These are phyloP conservation scores for Lepilemur ruficaudatus DNA, from an alignment of 2,797 vertebrate species.

Conservation along the genomic window DNA sequence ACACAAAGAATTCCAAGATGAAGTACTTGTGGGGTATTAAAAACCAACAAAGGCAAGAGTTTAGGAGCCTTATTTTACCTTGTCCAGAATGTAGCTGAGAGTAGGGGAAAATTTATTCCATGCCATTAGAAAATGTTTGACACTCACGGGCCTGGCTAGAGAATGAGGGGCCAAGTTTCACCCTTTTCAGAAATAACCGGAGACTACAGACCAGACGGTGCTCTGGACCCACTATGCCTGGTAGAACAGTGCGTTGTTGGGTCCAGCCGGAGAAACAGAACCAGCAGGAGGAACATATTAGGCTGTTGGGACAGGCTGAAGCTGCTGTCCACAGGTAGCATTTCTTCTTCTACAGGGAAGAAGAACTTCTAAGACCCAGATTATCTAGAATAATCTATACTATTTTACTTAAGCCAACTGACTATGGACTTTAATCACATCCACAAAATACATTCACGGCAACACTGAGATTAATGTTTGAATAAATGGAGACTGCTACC, in stretches of 20 bases:
- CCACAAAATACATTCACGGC: background rate
- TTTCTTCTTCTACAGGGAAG: background rate
- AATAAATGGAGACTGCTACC: background rate
- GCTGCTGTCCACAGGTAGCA: background rate
- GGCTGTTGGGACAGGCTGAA: background rate
- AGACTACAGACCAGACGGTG: background rate
- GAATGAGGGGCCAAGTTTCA: background rate
- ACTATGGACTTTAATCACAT: background rate
- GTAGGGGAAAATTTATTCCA: background rate
- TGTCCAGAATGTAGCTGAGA: background rate
- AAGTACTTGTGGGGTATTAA: background rate
- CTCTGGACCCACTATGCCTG: too few relatives aligned
- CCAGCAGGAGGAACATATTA: background rate
- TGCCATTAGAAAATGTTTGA: background rate
- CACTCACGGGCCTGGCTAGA: background rate
- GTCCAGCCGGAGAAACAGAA: background rate
- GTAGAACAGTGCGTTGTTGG: background rate
- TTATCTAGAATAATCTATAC: background rate
- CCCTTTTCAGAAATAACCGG: background rate
- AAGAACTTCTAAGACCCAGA: background rate
- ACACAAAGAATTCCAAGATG: background rate
- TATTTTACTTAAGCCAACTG: background rate
- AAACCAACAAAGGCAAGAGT: background rate
- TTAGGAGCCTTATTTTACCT: background rate
- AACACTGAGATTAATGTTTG: background rate